Evolutionary conservation across 2,888 invertebrate species (phyloP).

Genomic region (Pantelozetes paolii): DNA sequence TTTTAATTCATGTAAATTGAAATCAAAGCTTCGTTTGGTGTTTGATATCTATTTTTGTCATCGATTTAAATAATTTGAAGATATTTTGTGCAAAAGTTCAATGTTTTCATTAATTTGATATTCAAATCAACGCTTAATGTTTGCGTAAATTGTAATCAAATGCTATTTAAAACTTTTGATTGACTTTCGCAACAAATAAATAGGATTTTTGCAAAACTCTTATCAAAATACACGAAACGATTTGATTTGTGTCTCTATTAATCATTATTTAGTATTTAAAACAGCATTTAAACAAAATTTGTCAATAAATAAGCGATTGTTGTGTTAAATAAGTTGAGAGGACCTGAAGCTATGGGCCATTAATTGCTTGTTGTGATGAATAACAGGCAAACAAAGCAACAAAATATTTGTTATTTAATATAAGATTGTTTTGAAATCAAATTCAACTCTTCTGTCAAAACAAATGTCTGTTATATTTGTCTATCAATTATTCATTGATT

Average conservation of each 20-base stretch:
- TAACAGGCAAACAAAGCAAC: not conserved
- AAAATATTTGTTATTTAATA: not conserved
- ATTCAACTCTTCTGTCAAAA: not conserved
- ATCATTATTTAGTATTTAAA: not conserved
- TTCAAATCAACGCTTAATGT: too few relatives aligned
- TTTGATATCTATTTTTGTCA: not conserved
- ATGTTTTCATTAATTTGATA: not conserved
- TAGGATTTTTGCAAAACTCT: not conserved
- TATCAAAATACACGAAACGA: not conserved
- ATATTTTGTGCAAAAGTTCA: not conserved
- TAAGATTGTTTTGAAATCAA: not conserved
- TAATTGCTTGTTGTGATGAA: not conserved
- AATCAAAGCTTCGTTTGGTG: too few relatives aligned
- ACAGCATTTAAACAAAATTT: not conserved
- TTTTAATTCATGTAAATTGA: too few relatives aligned
- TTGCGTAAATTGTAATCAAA: too few relatives aligned
- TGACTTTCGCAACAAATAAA: too few relatives aligned
- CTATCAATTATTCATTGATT: not conserved
- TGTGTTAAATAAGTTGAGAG: not conserved
- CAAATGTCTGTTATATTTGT: not conserved
- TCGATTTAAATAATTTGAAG: not conserved
- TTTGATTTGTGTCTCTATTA: not conserved
- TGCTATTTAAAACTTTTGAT: not conserved
- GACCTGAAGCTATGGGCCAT: slow-evolving; percentile 9
- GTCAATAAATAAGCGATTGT: not conserved